phyloP scores from a whole-genome alignment of 1,140 invertebrate species.

The Acyrthosiphon pisum region DNA sequence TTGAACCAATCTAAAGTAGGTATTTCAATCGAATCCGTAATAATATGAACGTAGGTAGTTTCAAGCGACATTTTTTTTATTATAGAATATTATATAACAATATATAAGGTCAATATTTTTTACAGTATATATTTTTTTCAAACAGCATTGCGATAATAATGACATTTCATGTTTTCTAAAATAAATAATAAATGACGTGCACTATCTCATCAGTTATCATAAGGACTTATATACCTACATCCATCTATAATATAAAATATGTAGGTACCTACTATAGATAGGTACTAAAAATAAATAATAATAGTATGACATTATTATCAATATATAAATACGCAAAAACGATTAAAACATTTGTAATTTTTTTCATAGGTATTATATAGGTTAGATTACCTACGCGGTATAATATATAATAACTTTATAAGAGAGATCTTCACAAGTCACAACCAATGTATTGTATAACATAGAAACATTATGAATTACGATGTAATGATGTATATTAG shows the following conservation, averaged over 20 bases:
- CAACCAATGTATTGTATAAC: not conserved
- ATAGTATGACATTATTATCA: not conserved
- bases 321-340: not conserved
- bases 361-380: not conserved
- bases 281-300: not conserved
- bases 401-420: not conserved
- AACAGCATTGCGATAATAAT: not conserved
- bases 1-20: slow-evolving; percentile 9
- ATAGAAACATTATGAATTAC: not conserved
- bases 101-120: slow-evolving; percentile 36
- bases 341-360: not conserved
- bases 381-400: not conserved
- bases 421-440: not conserved
- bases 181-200: not conserved
- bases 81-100: slow-evolving; percentile 9
- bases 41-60: slow-evolving; percentile 7
- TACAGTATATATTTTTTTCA: not conserved
- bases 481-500: not conserved
- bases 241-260: not conserved
- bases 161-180: slow-evolving; percentile 22
- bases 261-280: not conserved
- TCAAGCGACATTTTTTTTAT: slow-evolving; percentile 20
- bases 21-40: not conserved
- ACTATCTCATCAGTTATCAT: not conserved
- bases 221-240: not conserved